phyloP scores from a whole-genome alignment of 2,113 vertebrate genomes.

The Oncorhynchus masou region DNA sequence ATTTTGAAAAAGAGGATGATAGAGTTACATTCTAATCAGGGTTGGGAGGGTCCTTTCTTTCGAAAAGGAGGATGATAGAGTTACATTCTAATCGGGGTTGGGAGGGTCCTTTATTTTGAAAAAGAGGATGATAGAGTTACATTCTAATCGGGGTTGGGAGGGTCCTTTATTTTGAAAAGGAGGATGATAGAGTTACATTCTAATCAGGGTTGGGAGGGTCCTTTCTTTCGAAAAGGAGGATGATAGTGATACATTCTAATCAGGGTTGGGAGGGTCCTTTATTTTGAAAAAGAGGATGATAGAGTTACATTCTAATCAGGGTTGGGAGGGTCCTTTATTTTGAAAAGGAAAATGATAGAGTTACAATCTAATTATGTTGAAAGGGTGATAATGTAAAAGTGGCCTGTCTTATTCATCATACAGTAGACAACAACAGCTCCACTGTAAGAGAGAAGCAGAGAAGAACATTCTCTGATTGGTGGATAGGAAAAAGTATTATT shows the following conservation, averaged over 20 bases:
- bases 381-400: conserved; percentile 26
- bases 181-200: no score
- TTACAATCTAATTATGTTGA: conserved; percentile 22
- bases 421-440: conserved; percentile 27
- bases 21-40: no score
- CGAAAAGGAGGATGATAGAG: conserved; percentile 31
- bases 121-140: conserved; percentile 36
- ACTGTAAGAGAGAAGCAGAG: conserved; percentile 22
- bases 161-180: no score
- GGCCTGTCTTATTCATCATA: conserved; percentile 31
- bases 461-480: conserved; percentile 30
- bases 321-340: no score
- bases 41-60: conserved; percentile 4
- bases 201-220: neutral
- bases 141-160: no score
- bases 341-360: no score
- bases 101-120: conserved; percentile 13
- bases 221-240: no score
- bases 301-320: neutral
- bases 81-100: conserved; percentile 2
- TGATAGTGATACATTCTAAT: no score
- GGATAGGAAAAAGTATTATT: conserved; percentile 1
- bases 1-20: no score
- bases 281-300: no score
- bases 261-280: no score